Evolutionary conservation across 2,797 vertebrate genomes (phyloP), one percentile per base, ranked within the genome.

Genomic region (Propithecus deckenii): DNA sequence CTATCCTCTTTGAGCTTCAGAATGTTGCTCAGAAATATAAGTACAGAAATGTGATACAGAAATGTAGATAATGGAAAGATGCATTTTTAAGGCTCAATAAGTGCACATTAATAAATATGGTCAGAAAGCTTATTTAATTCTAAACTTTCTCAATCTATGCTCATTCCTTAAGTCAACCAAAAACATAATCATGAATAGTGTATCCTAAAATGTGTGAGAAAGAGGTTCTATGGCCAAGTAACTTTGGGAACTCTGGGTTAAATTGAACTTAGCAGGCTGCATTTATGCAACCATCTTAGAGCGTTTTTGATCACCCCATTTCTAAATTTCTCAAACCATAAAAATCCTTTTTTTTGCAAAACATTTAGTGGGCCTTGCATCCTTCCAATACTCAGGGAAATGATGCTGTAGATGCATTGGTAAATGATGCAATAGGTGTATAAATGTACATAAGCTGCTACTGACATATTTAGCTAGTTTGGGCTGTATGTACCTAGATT

Each of bases 101-200:
- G 46, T 67, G 76, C 28, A 87, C 11, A 13, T 9, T 74, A 38
- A 83, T 67, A 89, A 86, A 78, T 38, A 71, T 38, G 63, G 48
- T 72, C 41, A 93, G 86, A 91, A 69, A 71, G 20, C 30, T 65
- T 74, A 35, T 89, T 79, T 83, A 65, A 23, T 28, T 85, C 10
- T 86, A 72, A 79, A 65, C n/a, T 84, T 89, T 79, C 30, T 80
- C 87, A 43, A 2, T 63, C 35, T 84, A 11, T 72, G 28, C 25
- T 89, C 20, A 81, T 38, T 81, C 25, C 43, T 86, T 80, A 95
- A 74, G 14, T 90, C 76, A 95, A 55, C 72, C 57, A 86, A 94
- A 86, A 61, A 57, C 30, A 28, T 74, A 35, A 28, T n/a, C 61
- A 85, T 85, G 86, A 81, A 7, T n/a, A 92, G 15, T 7, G 0